Percentiles rank a stretch among this genome's conserved stretches.
These are phyloP conservation scores for Sarcophaga subvicina DNA, from an alignment of 2,888 invertebrate genomes.

Conservation along the genomic window DNA sequence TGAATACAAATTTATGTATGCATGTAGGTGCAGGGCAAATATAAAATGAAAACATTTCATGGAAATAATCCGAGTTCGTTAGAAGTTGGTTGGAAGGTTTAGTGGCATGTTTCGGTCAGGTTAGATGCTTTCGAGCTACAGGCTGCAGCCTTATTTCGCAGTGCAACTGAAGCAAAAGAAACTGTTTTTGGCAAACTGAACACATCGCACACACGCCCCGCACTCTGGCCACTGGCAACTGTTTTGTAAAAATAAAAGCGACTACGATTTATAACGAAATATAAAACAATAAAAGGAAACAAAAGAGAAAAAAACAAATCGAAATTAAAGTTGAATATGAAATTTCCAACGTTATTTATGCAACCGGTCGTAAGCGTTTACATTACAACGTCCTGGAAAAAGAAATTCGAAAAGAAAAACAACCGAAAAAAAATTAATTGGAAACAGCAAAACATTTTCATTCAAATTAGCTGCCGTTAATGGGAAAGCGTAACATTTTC, in stretches of 20 bases:
- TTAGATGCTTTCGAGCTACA: constrained; percentile 11
- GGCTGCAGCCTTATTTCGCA: background rate
- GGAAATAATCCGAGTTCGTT: constrained; percentile 1
- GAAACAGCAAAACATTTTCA: too few relatives aligned
- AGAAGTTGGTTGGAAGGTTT: constrained; percentile 9
- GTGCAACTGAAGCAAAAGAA: constrained; percentile 48
- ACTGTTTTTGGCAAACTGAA: constrained; percentile 55
- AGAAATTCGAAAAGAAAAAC: too few relatives aligned
- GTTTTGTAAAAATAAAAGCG: constrained; percentile 13
- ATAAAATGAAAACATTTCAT: constrained; percentile 15
- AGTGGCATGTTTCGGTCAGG: background rate
- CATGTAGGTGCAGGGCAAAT: background rate
- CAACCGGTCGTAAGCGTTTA: too few relatives aligned
- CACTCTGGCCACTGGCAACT: background rate
- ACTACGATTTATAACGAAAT: background rate
- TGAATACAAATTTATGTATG: background rate
- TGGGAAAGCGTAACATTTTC: too few relatives aligned
- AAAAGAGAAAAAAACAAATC: too few relatives aligned
- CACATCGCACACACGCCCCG: constrained; percentile 1
- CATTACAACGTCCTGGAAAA: too few relatives aligned
- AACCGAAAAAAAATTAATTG: too few relatives aligned
- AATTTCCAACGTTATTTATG: background rate
- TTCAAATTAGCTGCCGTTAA: too few relatives aligned
- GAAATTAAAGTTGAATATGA: background rate
- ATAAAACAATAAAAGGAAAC: background rate